Conservation (phyloP, 2,797 vertebrate genomes). For the Pseudomugil gertrudae region DNA sequence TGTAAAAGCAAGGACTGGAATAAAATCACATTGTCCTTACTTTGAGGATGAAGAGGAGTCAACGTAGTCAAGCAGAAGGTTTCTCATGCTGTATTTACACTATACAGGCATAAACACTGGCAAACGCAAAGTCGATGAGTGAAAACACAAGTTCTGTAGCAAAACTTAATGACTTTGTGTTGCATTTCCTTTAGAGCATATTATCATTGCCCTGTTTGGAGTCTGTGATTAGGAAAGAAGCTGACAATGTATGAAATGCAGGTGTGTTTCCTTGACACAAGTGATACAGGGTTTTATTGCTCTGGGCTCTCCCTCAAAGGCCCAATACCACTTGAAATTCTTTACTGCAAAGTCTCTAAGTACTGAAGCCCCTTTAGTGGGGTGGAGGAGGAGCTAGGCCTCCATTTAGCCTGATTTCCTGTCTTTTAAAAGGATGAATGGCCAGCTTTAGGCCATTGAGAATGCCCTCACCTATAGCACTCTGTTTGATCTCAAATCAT, state of each 20-base stretch:
- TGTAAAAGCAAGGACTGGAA: conserved; percentile 8
- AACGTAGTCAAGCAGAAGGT: conserved; percentile 57
- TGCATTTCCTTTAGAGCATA: conserved; percentile 42
- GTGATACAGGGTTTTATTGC: conserved; percentile 76
- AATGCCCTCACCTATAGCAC: conserved; percentile 75
- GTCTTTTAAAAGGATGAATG: conserved; percentile 83
- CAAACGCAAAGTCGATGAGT: conserved; percentile 49
- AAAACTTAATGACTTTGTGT: conserved; percentile 54
- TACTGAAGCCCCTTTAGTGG: conserved; percentile 72
- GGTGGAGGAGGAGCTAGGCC: conserved; percentile 65
- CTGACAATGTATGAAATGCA: conserved; percentile 68
- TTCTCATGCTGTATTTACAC: conserved; percentile 44
- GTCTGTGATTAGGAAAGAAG: conserved; percentile 51
- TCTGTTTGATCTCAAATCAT: conserved; percentile 81
- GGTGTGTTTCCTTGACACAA: conserved; percentile 77
- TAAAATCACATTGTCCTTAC: conserved; percentile 30
- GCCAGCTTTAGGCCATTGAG: conserved; percentile 80
- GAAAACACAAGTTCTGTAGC: conserved; percentile 52
- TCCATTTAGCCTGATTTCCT: conserved; percentile 84
- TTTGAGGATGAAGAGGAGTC: conserved; percentile 44
- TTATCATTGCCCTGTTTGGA: conserved; percentile 34
- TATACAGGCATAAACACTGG: conserved; percentile 32
- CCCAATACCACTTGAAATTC: conserved; percentile 77
- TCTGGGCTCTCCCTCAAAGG: conserved; percentile 66
- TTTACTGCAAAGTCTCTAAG: conserved; percentile 74